These are phyloP conservation scores for Micropoecilia bifurca DNA, from an alignment of 2,797 vertebrate genomes.

Conservation along the genomic window DNA sequence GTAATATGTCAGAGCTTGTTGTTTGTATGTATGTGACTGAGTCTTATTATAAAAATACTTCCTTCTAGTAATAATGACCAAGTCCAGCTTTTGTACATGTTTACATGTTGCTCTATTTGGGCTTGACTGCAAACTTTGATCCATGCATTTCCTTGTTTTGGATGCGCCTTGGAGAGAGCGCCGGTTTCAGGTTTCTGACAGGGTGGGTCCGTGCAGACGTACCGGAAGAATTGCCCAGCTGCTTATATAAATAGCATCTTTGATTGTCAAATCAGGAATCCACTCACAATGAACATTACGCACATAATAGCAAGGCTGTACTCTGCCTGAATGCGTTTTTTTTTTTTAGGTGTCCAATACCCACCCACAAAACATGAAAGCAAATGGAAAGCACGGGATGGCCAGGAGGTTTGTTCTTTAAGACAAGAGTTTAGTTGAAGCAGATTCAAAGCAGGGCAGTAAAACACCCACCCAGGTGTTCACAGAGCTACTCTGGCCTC, in stretches of 20 bases:
- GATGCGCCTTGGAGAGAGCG: not conserved
- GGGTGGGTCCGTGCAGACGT: conserved; percentile 27
- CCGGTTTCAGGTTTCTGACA: conserved; percentile 51
- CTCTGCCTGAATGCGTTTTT: conserved; percentile 82
- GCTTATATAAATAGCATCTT: conserved; percentile 75
- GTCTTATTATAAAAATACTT: not conserved
- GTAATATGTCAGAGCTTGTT: conserved; percentile 1
- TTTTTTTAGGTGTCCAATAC: conserved; percentile 32
- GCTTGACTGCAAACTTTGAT: conserved; percentile 11
- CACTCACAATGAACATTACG: conserved; percentile 59
- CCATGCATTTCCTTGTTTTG: conserved; percentile 9
- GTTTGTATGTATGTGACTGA: not conserved
- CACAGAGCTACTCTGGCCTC: conserved; percentile 33
- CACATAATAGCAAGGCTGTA: conserved; percentile 60
- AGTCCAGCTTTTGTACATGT: conserved; percentile 1
- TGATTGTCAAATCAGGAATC: conserved; percentile 78
- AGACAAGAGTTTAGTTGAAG: conserved; percentile 65
- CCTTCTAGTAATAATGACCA: not conserved
- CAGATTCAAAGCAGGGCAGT: conserved; percentile 59
- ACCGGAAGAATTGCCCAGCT: conserved; percentile 16
- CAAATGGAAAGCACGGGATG: conserved; percentile 65
- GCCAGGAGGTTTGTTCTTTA: conserved; percentile 52
- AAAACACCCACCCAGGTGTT: conserved; percentile 62
- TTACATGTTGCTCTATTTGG: conserved; percentile 1
- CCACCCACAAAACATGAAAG: conserved; percentile 24